Evolutionary conservation across 30 jellyfish, hydroid and myxozoan species (phyloP).

Genomic region (Mastigias papua): DNA sequence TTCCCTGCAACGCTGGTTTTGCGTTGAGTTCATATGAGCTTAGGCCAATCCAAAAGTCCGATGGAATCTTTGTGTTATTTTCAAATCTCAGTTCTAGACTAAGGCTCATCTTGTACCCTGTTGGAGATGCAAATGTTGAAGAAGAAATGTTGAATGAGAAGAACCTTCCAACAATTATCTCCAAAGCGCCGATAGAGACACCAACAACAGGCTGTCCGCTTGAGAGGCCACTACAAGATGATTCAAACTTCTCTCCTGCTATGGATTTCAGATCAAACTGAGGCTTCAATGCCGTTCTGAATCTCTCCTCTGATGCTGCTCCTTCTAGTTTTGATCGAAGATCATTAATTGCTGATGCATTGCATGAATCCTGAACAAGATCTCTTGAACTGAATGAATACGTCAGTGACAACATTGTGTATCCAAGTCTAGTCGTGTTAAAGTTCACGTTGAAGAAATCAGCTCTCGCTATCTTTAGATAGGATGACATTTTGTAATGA

Average conservation of each 20-base stretch:
- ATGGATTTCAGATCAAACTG: constrained; percentile 34
- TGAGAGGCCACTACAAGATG: constrained; percentile 58
- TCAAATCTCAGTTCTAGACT: constrained; percentile 40
- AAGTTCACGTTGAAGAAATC: constrained; percentile 15
- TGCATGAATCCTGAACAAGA: constrained; percentile 45
- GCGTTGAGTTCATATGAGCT: constrained; percentile 36
- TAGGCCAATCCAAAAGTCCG: constrained; percentile 75
- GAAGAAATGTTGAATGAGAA: constrained; percentile 40
- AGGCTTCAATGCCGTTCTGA: constrained; percentile 52
- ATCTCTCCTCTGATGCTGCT: constrained; percentile 20
- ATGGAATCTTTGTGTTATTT: constrained; percentile 41
- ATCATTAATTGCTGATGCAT: constrained; percentile 7
- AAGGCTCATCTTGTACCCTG: constrained; percentile 69
- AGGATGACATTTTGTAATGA: constrained; percentile 55
- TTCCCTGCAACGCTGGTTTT: constrained; percentile 23
- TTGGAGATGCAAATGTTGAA: constrained; percentile 27
- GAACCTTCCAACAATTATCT: constrained; percentile 30
- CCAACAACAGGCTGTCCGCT: constrained; percentile 52
- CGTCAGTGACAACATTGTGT: constrained; percentile 7
- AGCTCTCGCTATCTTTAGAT: constrained; percentile 12
- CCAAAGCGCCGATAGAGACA: neutral
- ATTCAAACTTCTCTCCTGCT: constrained; percentile 33
- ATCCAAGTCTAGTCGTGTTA: constrained; percentile 39
- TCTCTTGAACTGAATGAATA: constrained; percentile 50
- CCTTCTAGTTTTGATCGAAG: constrained; percentile 27